phyloP scores from a whole-genome alignment of 2,113 vertebrate genomes.

The Planiliza haematocheilus region DNA sequence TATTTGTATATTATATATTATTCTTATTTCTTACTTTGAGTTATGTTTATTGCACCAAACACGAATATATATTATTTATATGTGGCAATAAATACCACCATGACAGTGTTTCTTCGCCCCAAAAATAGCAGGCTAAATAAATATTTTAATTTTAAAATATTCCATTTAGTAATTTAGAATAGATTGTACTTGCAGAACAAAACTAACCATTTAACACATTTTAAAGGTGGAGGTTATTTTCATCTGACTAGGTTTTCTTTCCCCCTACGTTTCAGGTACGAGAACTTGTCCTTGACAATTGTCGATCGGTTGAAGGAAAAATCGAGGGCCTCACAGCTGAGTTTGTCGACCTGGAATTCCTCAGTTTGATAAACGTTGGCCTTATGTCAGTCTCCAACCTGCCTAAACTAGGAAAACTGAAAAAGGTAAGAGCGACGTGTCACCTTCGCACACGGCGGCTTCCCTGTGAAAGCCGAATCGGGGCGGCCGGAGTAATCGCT shows the following conservation, averaged over 20 bases:
- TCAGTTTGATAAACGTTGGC: conserved; percentile 94
- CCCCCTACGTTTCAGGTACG: conserved; percentile 82
- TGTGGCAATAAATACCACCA: too few relatives aligned
- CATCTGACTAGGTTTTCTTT: neutral
- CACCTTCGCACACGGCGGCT: neutral
- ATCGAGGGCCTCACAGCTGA: conserved; percentile 91
- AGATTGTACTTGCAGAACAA: too few relatives aligned
- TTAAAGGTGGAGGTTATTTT: neutral
- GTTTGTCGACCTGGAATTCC: conserved; percentile 93
- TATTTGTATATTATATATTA: too few relatives aligned
- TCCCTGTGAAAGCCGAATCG: neutral
- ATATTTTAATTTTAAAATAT: too few relatives aligned
- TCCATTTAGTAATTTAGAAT: too few relatives aligned
- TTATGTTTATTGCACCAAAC: too few relatives aligned
- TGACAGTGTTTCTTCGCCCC: too few relatives aligned
- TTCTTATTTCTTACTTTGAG: too few relatives aligned
- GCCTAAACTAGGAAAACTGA: conserved; percentile 92
- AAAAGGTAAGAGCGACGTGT: conserved; percentile 86
- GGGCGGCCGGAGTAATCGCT: neutral
- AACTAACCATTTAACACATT: neutral
- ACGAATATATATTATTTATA: too few relatives aligned
- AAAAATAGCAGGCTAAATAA: too few relatives aligned
- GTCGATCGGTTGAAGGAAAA: conserved; percentile 91
- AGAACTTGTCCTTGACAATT: conserved; percentile 94
- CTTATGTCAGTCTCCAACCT: conserved; percentile 91